These are phyloP conservation scores for Griposia aprilina DNA, from an alignment of 2,888 invertebrate genomes.

Conservation along the genomic window DNA sequence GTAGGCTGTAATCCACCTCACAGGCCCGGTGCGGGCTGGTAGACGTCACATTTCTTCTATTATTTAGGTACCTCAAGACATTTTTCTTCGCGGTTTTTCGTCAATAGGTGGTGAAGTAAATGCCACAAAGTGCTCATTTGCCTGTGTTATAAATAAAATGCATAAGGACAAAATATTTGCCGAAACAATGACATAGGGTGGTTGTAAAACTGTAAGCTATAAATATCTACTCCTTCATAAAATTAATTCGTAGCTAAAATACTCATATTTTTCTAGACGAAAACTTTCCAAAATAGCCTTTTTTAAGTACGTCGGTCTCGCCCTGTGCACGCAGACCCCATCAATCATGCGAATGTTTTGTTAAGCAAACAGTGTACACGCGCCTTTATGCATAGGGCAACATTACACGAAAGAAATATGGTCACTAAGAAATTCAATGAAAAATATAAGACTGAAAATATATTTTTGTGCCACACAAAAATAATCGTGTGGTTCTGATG, in stretches of 20 bases:
- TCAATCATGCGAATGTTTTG: slow-evolving; percentile 55
- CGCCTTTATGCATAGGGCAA: slow-evolving; percentile 19
- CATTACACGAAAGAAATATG: not conserved
- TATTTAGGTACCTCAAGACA: not conserved
- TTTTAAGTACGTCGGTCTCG: slow-evolving; percentile 7
- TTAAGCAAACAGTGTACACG: slow-evolving; percentile 41
- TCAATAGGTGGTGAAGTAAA: not conserved
- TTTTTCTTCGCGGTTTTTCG: not conserved
- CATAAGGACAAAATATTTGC: not conserved
- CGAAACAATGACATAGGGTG: not conserved
- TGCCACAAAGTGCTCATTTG: not conserved
- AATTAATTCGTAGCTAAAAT: not conserved
- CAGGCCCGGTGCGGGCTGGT: not conserved
- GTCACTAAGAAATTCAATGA: not conserved
- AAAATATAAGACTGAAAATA: not conserved
- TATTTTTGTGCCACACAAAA: not conserved
- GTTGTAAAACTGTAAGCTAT: not conserved
- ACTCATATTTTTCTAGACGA: slow-evolving; percentile 6
- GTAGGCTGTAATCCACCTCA: not conserved
- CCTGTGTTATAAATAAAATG: not conserved
- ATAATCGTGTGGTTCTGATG: not conserved
- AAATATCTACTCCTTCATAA: not conserved
- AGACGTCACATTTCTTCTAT: not conserved
- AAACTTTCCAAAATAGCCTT: slow-evolving; percentile 25
- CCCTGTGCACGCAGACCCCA: slow-evolving; percentile 40